Evolutionary conservation across 1,140 invertebrate species (phyloP).

Genomic region (Drosophila pseudoananassae): DNA sequence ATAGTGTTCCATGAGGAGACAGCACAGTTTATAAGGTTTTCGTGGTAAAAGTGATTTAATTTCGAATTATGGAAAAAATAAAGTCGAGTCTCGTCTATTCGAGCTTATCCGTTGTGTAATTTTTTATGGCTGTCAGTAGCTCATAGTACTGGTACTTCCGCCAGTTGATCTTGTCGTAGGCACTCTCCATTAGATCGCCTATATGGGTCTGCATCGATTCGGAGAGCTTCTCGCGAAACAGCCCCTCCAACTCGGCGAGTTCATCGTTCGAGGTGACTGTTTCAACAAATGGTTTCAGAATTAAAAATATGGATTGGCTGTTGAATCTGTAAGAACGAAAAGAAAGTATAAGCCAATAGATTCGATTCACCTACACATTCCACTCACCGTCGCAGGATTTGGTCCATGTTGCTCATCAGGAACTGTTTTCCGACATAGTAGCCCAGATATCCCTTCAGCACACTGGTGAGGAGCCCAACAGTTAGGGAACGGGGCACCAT

Average conservation of each 20-base stretch:
- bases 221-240: background rate
- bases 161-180: background rate
- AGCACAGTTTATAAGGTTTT: slow-evolving; percentile 17
- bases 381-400: slow-evolving; percentile 10
- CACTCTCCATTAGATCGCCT: background rate
- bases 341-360: background rate
- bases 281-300: background rate
- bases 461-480: background rate
- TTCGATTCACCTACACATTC: background rate
- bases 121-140: background rate
- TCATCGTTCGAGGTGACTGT: background rate
- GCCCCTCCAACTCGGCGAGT: background rate
- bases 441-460: slow-evolving; percentile 7
- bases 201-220: background rate
- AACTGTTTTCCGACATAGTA: slow-evolving; percentile 7
- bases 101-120: background rate
- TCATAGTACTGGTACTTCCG: slow-evolving; percentile 2
- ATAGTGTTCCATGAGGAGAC: background rate
- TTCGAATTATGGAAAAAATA: slow-evolving; percentile 19
- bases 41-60: slow-evolving; percentile 36
- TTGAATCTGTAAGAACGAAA: background rate
- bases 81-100: background rate
- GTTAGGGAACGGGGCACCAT: slow-evolving; percentile 4
- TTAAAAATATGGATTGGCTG: background rate
- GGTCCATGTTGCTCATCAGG: background rate